Conservation (phyloP, 2,113 vertebrate genomes). For the Cardinalis cardinalis region DNA sequence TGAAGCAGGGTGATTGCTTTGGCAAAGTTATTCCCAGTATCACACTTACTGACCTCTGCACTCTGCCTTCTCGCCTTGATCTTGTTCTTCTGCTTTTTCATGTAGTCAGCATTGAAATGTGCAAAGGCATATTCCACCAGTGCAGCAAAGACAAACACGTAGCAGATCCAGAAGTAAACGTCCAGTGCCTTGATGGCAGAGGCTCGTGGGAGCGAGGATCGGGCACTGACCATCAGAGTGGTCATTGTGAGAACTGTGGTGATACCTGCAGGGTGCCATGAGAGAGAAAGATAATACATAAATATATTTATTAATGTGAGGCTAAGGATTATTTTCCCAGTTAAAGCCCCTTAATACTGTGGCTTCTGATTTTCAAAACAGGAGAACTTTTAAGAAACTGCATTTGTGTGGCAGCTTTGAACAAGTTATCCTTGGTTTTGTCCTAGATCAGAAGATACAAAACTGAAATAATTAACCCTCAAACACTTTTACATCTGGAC, state of each 20-base stretch:
- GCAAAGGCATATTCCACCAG: conserved; percentile 96
- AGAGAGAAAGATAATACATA: neutral
- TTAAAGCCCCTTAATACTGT: neutral
- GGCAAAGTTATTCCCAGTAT: neutral
- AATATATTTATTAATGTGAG: neutral
- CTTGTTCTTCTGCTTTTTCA: conserved; percentile 92
- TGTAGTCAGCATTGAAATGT: conserved; percentile 95
- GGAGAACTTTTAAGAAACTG: neutral
- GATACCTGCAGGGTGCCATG: conserved; percentile 76
- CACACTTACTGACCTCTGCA: conserved; percentile 76
- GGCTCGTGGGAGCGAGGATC: conserved; percentile 90
- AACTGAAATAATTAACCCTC: neutral
- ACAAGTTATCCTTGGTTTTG: neutral
- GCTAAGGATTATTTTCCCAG: neutral
- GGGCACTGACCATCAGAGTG: conserved; percentile 94
- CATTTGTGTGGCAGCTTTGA: neutral
- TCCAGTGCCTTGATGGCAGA: conserved; percentile 95
- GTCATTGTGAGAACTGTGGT: conserved; percentile 98
- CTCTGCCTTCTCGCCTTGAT: conserved; percentile 80
- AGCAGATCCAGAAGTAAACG: conserved; percentile 99
- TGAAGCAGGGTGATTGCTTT: neutral
- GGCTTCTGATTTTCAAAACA: neutral
- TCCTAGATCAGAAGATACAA: neutral
- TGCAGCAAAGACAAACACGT: conserved; percentile 94
- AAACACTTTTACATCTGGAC: neutral